Conservation (phyloP, 2,888 invertebrate genomes). For the Eupithecia centaureata region DNA sequence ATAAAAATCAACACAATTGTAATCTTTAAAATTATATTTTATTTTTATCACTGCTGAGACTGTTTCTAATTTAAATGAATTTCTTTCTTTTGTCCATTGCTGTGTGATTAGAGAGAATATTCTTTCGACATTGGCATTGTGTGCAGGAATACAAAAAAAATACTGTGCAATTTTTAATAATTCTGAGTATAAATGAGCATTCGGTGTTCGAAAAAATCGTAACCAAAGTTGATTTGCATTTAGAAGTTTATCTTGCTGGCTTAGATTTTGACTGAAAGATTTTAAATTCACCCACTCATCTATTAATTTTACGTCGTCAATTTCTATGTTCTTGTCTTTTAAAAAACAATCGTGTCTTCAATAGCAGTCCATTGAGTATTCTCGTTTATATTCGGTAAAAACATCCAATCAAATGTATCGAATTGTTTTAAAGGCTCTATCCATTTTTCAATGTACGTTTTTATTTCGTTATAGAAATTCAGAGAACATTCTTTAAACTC, state of each 20-base stretch:
- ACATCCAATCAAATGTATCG: constrained; percentile 21
- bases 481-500: constrained; percentile 16
- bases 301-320: constrained; percentile 3
- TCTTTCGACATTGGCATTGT: background rate
- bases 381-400: constrained; percentile 11
- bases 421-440: constrained; percentile 11
- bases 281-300: constrained; percentile 2
- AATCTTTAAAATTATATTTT: constrained; percentile 9
- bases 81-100: background rate
- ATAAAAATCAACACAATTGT: constrained; percentile 15
- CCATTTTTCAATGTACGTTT: constrained; percentile 18
- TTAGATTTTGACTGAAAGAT: constrained; percentile 1
- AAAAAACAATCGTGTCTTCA: constrained; percentile 9
- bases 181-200: constrained; percentile 9
- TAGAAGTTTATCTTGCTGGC: constrained; percentile 3
- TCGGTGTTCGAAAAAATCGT: background rate
- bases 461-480: constrained; percentile 17
- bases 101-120: background rate
- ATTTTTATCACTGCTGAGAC: constrained; percentile 12
- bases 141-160: constrained; percentile 12
- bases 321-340: constrained; percentile 1
- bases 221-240: constrained; percentile 3
- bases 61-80: constrained; percentile 5
- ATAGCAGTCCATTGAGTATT: constrained; percentile 12
- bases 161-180: constrained; percentile 9